Percentiles rank a stretch among this genome's conserved stretches.
phyloP scores from a whole-genome alignment of 1,140 invertebrate genomes.

The Drosophila suzukii region DNA sequence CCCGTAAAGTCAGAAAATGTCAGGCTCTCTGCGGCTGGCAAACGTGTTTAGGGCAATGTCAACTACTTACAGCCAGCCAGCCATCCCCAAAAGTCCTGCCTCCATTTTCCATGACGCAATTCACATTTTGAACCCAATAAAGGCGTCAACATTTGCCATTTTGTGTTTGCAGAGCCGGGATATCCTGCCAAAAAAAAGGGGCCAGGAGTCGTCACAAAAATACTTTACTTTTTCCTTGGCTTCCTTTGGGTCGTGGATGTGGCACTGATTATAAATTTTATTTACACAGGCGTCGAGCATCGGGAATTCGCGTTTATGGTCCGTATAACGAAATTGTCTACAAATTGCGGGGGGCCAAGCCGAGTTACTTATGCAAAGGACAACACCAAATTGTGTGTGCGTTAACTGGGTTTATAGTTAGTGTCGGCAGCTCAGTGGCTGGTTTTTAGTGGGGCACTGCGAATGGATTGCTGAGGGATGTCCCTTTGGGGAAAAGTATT shows the following conservation, averaged over 20 bases:
- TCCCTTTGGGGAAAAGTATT: constrained; percentile 5
- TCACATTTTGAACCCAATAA: constrained; percentile 62
- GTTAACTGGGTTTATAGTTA: constrained; percentile 56
- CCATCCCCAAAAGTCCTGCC: constrained; percentile 34
- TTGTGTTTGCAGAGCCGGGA: constrained; percentile 31
- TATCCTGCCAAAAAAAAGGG: constrained; percentile 17
- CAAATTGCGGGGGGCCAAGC: constrained; percentile 42
- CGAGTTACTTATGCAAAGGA: constrained; percentile 44
- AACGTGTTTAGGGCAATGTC: constrained; percentile 61
- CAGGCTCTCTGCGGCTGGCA: constrained; percentile 13
- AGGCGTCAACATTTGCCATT: constrained; percentile 66
- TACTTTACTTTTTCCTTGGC: constrained; percentile 18
- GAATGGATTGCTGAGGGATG: constrained; percentile 3
- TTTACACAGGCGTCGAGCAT: constrained; percentile 63
- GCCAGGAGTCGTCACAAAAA: constrained; percentile 30
- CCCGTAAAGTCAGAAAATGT: neutral
- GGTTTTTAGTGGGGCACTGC: constrained; percentile 37
- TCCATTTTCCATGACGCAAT: constrained; percentile 36
- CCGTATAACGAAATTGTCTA: constrained; percentile 66
- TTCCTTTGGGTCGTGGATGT: constrained; percentile 22
- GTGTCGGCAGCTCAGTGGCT: constrained; percentile 39
- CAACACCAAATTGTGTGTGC: constrained; percentile 27
- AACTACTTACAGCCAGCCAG: constrained; percentile 50
- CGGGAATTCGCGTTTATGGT: constrained; percentile 64
- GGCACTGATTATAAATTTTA: constrained; percentile 65